These are phyloP conservation scores for Percopsis transmontana DNA, from an alignment of 2,113 vertebrate genomes.

Conservation along the genomic window DNA sequence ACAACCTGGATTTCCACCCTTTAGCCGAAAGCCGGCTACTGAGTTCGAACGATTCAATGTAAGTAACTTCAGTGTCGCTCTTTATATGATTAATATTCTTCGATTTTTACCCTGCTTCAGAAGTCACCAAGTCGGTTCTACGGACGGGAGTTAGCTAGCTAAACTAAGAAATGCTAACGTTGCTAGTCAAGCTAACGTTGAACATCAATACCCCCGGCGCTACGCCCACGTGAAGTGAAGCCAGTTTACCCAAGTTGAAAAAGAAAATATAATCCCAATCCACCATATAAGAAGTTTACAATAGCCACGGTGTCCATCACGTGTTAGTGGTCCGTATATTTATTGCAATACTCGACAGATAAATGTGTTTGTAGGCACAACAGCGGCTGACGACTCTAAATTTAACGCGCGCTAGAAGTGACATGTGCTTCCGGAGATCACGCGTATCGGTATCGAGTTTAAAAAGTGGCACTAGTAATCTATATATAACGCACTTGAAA, in stretches of 20 bases:
- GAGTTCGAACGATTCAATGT: slow-evolving; percentile 87
- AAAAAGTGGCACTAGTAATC: slow-evolving; percentile 19
- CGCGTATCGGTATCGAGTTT: slow-evolving; percentile 41
- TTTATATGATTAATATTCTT: not conserved
- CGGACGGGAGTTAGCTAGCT: slow-evolving; percentile 55
- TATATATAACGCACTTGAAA: not conserved
- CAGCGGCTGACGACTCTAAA: slow-evolving; percentile 40
- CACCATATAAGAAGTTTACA: not conserved
- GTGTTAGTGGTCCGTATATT: not conserved
- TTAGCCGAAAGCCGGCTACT: slow-evolving; percentile 89
- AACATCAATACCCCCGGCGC: slow-evolving; percentile 1
- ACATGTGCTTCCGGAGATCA: slow-evolving; percentile 74
- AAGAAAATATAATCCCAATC: not conserved
- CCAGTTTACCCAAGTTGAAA: slow-evolving; percentile 24
- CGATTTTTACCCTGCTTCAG: not conserved
- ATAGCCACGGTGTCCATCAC: not conserved
- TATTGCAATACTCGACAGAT: not conserved
- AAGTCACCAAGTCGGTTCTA: slow-evolving; percentile 31
- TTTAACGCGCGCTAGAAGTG: slow-evolving; percentile 48
- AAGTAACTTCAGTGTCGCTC: slow-evolving; percentile 70
- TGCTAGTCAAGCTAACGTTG: slow-evolving; percentile 37
- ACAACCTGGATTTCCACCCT: slow-evolving; percentile 91
- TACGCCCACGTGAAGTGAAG: slow-evolving; percentile 47
- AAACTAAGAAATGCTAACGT: slow-evolving; percentile 44
- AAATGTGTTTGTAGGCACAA: not conserved